Evolutionary conservation across 2,797 vertebrate species (phyloP).

Genomic region (Sternotherus odoratus): DNA sequence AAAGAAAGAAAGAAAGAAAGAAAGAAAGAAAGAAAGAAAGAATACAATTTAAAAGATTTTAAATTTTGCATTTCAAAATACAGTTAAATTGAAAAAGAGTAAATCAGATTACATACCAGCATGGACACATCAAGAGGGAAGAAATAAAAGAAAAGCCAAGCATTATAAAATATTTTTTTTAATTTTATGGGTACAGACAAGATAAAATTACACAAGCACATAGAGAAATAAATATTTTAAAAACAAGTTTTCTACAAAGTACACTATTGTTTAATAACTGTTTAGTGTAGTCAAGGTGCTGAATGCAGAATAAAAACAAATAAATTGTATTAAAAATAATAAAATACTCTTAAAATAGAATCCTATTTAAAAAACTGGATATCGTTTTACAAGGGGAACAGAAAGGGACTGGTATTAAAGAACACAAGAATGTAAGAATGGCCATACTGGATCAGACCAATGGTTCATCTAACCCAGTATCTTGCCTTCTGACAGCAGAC

Average conservation of each 20-base stretch:
- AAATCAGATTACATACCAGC: conserved; percentile 81
- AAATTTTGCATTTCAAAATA: conserved; percentile 31
- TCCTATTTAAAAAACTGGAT: not conserved
- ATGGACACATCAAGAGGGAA: conserved; percentile 65
- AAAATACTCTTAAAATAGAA: not conserved
- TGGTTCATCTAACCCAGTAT: not conserved
- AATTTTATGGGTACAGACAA: not conserved
- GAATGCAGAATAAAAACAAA: not conserved
- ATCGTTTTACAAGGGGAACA: not conserved
- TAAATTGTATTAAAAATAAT: not conserved
- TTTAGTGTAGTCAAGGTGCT: not conserved
- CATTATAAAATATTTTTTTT: conserved; percentile 24
- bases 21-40: not conserved
- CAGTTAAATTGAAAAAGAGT: conserved; percentile 41
- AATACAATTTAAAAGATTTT: conserved; percentile 7
- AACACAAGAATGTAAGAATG: not conserved
- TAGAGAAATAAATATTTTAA: not conserved
- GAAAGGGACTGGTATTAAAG: not conserved
- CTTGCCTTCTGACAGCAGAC: no score
- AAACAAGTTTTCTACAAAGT: not conserved
- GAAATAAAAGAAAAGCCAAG: conserved; percentile 65
- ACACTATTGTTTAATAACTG: not conserved
- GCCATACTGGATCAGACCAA: not conserved
- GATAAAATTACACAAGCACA: not conserved
- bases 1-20: not conserved